Evolutionary conservation across 2,113 vertebrate species (phyloP).

Genomic region (Dipodomys ordii): DNA sequence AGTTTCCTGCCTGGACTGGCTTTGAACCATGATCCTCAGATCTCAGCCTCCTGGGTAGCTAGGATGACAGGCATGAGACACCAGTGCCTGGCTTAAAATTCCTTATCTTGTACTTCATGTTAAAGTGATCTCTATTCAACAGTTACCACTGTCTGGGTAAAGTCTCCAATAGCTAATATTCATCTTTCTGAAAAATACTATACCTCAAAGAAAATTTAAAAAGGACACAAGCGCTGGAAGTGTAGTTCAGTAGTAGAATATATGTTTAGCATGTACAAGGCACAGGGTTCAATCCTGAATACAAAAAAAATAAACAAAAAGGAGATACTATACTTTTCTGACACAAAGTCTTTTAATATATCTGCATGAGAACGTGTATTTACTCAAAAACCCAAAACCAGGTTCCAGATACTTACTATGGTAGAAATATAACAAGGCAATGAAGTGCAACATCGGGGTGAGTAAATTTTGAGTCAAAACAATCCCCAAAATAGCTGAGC

Average conservation of each 20-base stretch:
- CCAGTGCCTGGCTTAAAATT: no score
- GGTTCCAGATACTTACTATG: constrained; percentile 9
- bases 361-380: background rate
- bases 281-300: background rate
- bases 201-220: constrained; percentile 11
- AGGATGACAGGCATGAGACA: no score
- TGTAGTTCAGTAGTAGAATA: background rate
- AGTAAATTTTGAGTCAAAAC: constrained; percentile 2
- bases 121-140: background rate
- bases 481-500: background rate
- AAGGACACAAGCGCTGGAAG: no score
- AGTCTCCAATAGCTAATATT: constrained; percentile 38
- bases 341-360: no score
- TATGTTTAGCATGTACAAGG: background rate
- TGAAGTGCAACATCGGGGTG: background rate
- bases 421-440: constrained; percentile 19
- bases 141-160: constrained; percentile 27
- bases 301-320: constrained; percentile 9
- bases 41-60: no score
- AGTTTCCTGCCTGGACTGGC: no score
- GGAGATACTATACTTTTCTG: background rate
- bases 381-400: background rate
- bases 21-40: no score
- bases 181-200: constrained; percentile 43
- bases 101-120: no score